Base-by-base conservation (phyloP, 1,140 invertebrate species). In the Bombus affinis region DNA sequence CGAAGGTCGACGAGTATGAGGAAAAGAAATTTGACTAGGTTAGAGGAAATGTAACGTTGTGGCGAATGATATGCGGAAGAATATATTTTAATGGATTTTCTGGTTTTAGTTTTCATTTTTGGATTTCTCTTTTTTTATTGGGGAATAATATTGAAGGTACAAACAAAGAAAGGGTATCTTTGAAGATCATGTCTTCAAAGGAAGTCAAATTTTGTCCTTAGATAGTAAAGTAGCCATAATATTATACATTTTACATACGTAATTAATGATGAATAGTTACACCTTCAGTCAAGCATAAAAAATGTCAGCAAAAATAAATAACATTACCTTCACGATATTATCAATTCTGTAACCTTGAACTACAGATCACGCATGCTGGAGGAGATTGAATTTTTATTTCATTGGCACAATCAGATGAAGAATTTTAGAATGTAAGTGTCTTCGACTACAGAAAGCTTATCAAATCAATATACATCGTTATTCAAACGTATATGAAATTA, bases 1-100 rank as follows among this genome's bases (percentile, higher is more conserved):
- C 86, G 82, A 81, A 83, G 66, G 59, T 77, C 65, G 42, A 37
- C 9, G 15, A 39, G 1, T 35, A 47, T 8, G 35, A 44, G 25
- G 32, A 32, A 32, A 59, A 10, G 32, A 85, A 77, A 72, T 72
- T n/a, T 35, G 18, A 47, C n/a, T 28, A 22, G 32, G n/a, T 15
- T 44, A 9, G 32, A 15, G 28, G 3, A 47, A 12, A 37, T 37
- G 13, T 8, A n/a, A 6, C n/a, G 13, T 65, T 32, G 15, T 9
- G 32, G 13, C 13, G 74, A 37, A 28, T 12, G 28, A 32, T 37
- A 77, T 28, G 62, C 73, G 62, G 35, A 39, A 57, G 44, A 39
- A 57, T 37, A 37, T 68, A 10, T 68, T n/a, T 62, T 62, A 13
- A 66, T 32, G 9, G 22, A 68, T 59, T 57, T 68, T 57, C 35